These are phyloP conservation scores for Cepaea hortensis DNA, from an alignment of 2,888 invertebrate genomes.

Conservation along the genomic window DNA sequence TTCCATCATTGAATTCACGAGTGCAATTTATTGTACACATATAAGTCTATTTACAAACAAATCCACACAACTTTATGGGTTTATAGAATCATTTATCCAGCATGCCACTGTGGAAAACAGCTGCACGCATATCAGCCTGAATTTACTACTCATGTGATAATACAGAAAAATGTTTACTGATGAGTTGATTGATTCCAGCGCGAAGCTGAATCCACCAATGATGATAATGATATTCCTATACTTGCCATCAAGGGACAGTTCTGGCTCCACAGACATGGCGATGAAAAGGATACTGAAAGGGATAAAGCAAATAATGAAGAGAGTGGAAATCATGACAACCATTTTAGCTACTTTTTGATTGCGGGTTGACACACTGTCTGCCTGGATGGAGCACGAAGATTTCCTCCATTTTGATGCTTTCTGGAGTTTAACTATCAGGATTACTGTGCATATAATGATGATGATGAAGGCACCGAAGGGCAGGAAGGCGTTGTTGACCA, in stretches of 20 bases:
- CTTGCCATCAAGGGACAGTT: background rate
- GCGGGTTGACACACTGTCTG: background rate
- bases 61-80: too few relatives aligned
- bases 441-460: background rate
- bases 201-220: background rate
- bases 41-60: too few relatives aligned
- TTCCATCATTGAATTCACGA: too few relatives aligned
- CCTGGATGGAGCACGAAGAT: background rate
- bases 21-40: too few relatives aligned
- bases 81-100: too few relatives aligned
- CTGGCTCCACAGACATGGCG: constrained; percentile 8
- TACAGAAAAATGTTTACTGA: constrained; percentile 11
- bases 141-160: constrained; percentile 18
- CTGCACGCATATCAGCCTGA: background rate
- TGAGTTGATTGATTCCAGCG: background rate
- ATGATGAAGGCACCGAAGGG: background rate
- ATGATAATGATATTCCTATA: constrained; percentile 11
- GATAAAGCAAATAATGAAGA: constrained; percentile 10
- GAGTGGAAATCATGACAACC: constrained; percentile 16
- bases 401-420: constrained; percentile 3
- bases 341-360: constrained; percentile 10
- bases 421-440: background rate
- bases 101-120: background rate
- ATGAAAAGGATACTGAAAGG: constrained; percentile 15
- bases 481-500: background rate